Conservation (phyloP, 2,113 vertebrate genomes). For the Pelecanus crispus region DNA sequence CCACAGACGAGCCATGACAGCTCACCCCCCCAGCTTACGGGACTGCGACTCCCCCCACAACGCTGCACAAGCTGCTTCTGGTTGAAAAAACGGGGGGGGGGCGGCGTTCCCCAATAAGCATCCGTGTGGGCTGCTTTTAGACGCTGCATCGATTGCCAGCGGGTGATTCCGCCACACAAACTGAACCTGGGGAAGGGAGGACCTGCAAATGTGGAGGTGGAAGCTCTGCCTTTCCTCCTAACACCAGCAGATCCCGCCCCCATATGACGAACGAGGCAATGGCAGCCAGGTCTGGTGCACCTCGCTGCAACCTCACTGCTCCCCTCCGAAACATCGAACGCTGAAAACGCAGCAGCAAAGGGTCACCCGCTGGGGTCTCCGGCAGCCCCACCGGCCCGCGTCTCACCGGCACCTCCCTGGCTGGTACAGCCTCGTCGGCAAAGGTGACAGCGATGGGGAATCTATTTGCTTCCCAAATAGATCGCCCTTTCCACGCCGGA, state of each 20-base stretch:
- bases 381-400: not conserved
- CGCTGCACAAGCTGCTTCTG: not conserved
- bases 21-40: not conserved
- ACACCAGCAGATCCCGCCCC: not conserved
- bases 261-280: rapidly evolving
- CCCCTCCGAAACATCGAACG: not conserved
- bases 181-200: not conserved
- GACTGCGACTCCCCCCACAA: not conserved
- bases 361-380: rapidly evolving
- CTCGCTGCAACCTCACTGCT: not conserved
- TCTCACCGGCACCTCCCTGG: not conserved
- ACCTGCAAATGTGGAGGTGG: too few relatives aligned
- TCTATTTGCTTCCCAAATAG: not conserved
- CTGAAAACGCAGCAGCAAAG: not conserved
- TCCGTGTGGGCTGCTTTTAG: not conserved
- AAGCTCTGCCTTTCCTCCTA: not conserved
- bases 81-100: not conserved
- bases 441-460: not conserved
- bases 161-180: not conserved
- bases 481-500: not conserved
- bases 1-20: rapidly evolving
- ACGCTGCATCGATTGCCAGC: rapidly evolving
- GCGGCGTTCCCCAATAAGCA: too few relatives aligned
- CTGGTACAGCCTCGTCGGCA: not conserved
- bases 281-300: not conserved